A percentile compares a stretch with the other conserved stretches of the same genome.
phyloP scores from a whole-genome alignment of 2,113 vertebrate species.

The Pica pica region DNA sequence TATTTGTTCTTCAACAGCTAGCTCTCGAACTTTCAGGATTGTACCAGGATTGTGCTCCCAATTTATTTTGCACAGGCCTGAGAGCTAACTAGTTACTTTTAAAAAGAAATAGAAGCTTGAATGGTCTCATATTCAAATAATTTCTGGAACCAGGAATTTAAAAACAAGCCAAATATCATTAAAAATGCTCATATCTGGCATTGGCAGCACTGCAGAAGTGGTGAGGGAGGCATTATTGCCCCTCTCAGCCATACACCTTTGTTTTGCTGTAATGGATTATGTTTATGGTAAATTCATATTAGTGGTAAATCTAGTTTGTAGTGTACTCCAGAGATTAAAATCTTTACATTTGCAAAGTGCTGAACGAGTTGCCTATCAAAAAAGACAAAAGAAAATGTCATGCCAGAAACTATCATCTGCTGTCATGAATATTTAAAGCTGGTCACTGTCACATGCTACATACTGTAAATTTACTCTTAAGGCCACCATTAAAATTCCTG shows the following conservation, averaged over 20 bases:
- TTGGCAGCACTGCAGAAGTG: not conserved
- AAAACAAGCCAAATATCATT: not conserved
- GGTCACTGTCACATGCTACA: not conserved
- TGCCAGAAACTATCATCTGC: not conserved
- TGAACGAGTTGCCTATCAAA: not conserved
- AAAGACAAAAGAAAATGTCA: not conserved
- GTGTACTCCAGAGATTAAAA: not conserved
- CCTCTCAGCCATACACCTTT: not conserved
- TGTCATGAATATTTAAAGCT: not conserved
- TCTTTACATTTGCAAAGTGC: not conserved
- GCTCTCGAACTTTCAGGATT: not conserved
- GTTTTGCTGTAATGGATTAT: not conserved
- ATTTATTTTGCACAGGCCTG: not conserved
- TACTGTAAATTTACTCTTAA: not conserved
- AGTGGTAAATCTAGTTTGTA: not conserved
- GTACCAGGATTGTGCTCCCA: not conserved
- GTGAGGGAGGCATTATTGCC: not conserved
- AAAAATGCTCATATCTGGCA: not conserved
- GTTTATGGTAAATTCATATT: not conserved
- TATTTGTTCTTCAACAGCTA: not conserved
- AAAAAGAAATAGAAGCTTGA: not conserved
- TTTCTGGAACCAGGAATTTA: not conserved
- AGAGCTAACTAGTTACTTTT: not conserved
- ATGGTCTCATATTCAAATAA: not conserved
- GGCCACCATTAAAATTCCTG: not conserved